A percentile compares a stretch with the other conserved stretches of the same genome.
These are phyloP conservation scores for Himalopsyche anomala DNA, from an alignment of 2,888 invertebrate genomes.

Conservation along the genomic window DNA sequence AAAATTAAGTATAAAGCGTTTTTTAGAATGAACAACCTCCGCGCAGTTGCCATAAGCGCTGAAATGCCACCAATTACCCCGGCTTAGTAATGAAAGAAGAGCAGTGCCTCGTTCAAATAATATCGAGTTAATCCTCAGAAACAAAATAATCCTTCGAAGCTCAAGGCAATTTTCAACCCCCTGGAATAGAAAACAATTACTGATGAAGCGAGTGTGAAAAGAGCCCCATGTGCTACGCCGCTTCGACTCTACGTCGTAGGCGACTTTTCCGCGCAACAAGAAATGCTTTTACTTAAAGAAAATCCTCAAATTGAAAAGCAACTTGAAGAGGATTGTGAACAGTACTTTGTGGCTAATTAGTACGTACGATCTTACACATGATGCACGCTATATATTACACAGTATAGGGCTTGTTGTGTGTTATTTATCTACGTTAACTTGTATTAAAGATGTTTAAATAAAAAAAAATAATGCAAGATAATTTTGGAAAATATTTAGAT, in stretches of 20 bases:
- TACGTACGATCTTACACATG: background rate
- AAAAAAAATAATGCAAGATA: no score
- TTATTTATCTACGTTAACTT: no score
- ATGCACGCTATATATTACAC: background rate
- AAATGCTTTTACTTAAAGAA: conserved; percentile 53
- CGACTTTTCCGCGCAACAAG: conserved; percentile 19
- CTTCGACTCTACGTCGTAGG: background rate
- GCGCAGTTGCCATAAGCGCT: conserved; percentile 1
- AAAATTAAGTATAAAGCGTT: background rate
- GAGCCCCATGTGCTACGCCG: conserved; percentile 43
- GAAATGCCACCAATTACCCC: conserved; percentile 54
- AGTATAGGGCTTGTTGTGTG: background rate
- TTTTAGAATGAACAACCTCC: background rate
- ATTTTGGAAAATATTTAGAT: no score
- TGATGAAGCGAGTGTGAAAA: conserved; percentile 48
- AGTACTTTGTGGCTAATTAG: conserved; percentile 32
- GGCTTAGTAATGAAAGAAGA: conserved; percentile 55
- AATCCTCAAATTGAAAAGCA: conserved; percentile 52
- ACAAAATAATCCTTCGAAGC: conserved; percentile 60
- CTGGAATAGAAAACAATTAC: conserved; percentile 65
- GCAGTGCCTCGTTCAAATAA: conserved; percentile 58
- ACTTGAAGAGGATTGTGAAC: background rate
- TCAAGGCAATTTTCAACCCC: conserved; percentile 59
- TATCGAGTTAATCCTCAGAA: conserved; percentile 64
- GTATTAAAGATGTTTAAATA: no score